A percentile compares a stretch with the other conserved stretches of the same genome.
phyloP scores from a whole-genome alignment of 2,888 invertebrate species.

The Lochmaea crataegi region DNA sequence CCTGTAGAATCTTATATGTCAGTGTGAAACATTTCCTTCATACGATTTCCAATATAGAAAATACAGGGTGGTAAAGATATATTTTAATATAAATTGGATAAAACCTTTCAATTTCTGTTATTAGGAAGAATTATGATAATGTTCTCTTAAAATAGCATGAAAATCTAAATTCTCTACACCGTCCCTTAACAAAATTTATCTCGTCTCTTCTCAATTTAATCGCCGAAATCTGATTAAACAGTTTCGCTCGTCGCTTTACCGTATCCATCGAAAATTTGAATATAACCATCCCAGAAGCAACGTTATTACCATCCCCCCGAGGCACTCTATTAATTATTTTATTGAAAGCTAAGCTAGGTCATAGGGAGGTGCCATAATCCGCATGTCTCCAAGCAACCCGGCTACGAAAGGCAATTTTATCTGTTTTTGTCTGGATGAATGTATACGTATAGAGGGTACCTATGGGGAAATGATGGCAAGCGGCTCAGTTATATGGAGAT shows the following conservation, averaged over 20 bases:
- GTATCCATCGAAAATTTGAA: slow-evolving; percentile 58
- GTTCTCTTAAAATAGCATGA: not conserved
- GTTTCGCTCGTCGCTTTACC: slow-evolving; percentile 46
- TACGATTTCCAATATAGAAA: slow-evolving; percentile 6
- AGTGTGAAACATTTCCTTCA: slow-evolving; percentile 43
- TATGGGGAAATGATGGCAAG: slow-evolving; percentile 45
- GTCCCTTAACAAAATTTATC: slow-evolving; percentile 19
- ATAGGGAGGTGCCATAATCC: slow-evolving; percentile 60
- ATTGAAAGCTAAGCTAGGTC: slow-evolving; percentile 59
- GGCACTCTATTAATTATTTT: slow-evolving; percentile 64
- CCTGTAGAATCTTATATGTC: slow-evolving; percentile 60
- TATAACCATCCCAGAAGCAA: slow-evolving; percentile 53
- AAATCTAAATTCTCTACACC: slow-evolving; percentile 11
- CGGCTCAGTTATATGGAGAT: slow-evolving; percentile 62
- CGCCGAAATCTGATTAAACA: slow-evolving; percentile 34
- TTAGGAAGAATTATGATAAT: not conserved
- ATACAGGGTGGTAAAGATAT: slow-evolving; percentile 8
- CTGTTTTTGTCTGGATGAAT: slow-evolving; percentile 55
- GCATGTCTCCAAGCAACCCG: slow-evolving; percentile 59
- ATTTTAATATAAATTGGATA: no score
- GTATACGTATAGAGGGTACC: slow-evolving; percentile 40
- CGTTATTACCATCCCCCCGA: slow-evolving; percentile 50
- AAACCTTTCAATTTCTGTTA: not conserved
- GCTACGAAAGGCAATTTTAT: slow-evolving; percentile 62
- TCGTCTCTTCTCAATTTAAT: slow-evolving; percentile 21